A percentile compares a stretch with the other conserved stretches of the same genome.
phyloP scores from a whole-genome alignment of 1,140 invertebrate genomes.

The Ctenoplectra terminalis region DNA sequence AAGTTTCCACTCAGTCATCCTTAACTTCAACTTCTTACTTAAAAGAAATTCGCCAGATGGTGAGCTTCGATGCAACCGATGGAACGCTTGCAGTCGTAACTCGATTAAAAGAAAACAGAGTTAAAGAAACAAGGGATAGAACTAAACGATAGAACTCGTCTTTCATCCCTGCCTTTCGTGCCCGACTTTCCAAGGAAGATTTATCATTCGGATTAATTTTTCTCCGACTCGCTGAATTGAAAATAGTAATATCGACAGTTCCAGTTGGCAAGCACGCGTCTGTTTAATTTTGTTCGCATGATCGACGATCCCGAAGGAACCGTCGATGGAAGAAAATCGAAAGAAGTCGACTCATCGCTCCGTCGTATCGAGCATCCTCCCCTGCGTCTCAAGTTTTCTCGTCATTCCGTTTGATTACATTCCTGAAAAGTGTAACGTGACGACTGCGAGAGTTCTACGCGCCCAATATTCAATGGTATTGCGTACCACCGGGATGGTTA shows the following conservation, averaged over 20 bases:
- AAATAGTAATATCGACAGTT: neutral
- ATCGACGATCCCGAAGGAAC: neutral
- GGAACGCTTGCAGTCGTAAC: neutral
- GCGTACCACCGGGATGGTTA: neutral
- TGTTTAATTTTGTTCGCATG: neutral
- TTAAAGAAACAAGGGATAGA: neutral
- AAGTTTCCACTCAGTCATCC: neutral
- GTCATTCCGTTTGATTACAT: conserved; percentile 21
- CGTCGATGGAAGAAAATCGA: too few species aligned
- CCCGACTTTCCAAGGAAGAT: neutral
- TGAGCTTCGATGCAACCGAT: neutral
- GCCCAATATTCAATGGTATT: neutral
- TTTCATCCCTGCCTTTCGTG: too few species aligned
- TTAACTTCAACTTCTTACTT: conserved; percentile 11
- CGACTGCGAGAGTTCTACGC: neutral
- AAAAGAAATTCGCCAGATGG: conserved; percentile 2
- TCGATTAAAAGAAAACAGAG: neutral
- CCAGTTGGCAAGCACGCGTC: neutral
- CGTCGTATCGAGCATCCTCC: neutral
- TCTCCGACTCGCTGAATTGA: neutral
- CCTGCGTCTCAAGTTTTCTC: neutral
- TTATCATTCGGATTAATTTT: neutral
- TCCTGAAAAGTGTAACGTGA: conserved; percentile 4
- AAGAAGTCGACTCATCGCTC: conserved; percentile 22
- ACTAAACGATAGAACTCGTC: neutral